Percentiles rank a stretch among this genome's conserved stretches.
These are phyloP conservation scores for Salpingus planirostris DNA, from an alignment of 2,888 invertebrate genomes.

Conservation along the genomic window DNA sequence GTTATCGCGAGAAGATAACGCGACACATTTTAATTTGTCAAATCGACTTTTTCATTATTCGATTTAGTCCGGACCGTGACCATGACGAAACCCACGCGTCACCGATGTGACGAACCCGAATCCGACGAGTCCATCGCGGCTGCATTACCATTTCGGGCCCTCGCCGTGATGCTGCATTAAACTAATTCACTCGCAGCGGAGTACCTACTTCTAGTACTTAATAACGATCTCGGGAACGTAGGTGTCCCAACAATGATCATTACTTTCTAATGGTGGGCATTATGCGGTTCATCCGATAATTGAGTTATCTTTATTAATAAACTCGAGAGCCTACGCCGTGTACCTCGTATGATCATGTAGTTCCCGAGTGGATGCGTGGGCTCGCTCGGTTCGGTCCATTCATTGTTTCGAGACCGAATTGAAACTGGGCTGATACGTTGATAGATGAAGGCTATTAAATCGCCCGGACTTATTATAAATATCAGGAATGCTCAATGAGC, in stretches of 20 bases:
- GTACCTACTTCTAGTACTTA: too few relatives aligned
- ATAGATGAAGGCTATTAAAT: slow-evolving; percentile 1
- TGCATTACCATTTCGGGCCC: too few relatives aligned
- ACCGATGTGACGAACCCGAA: too few relatives aligned
- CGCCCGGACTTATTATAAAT: slow-evolving; percentile 4
- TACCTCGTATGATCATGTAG: too few relatives aligned
- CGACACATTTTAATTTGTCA: slow-evolving; percentile 9
- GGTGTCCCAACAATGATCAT: slow-evolving; percentile 12
- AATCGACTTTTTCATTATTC: slow-evolving; percentile 6
- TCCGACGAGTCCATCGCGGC: too few relatives aligned
- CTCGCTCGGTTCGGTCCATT: too few relatives aligned
- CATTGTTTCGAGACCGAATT: too few relatives aligned
- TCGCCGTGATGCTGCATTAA: too few relatives aligned
- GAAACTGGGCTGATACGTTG: slow-evolving; percentile 1
- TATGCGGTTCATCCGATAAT: slow-evolving; percentile 26
- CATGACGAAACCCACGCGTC: slow-evolving; percentile 7
- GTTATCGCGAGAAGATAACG: slow-evolving; percentile 4
- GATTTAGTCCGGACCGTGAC: slow-evolving; percentile 5
- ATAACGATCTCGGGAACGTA: too few relatives aligned
- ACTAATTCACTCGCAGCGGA: too few relatives aligned
- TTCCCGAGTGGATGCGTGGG: too few relatives aligned
- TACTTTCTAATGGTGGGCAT: slow-evolving; percentile 15
- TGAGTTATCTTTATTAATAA: slow-evolving; percentile 23
- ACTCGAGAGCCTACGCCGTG: too few relatives aligned
- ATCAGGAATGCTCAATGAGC: slow-evolving; percentile 6